Conservation (phyloP, 2,797 vertebrate species). For the Helostoma temminkii region DNA sequence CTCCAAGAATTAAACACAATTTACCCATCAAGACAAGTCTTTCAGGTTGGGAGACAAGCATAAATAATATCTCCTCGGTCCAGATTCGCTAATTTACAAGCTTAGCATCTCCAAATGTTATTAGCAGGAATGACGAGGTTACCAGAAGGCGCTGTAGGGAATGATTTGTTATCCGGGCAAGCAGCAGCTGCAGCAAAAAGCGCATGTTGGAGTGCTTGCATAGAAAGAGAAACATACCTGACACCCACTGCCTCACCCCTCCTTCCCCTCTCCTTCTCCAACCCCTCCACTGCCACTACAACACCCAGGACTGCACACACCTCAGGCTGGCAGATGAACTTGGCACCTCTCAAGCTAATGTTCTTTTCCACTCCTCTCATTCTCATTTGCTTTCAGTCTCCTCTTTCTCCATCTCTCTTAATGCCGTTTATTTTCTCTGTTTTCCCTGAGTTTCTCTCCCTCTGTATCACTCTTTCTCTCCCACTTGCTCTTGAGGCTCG, state of each 20-base stretch:
- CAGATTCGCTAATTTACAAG: conserved; percentile 89
- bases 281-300: conserved; percentile 43
- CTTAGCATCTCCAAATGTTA: conserved; percentile 90
- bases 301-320: conserved; percentile 74
- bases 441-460: conserved; percentile 53
- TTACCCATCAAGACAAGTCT: conserved; percentile 88
- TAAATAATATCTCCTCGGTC: conserved; percentile 89
- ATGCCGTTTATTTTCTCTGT: conserved; percentile 58
- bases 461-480: conserved; percentile 70
- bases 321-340: conserved; percentile 81
- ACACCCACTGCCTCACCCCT: conserved; percentile 79
- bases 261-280: conserved; percentile 25
- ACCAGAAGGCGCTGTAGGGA: conserved; percentile 86
- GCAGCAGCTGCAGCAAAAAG: conserved; percentile 75
- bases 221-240: conserved; percentile 82
- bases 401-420: conserved; percentile 63
- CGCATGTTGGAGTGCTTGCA: conserved; percentile 64
- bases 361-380: conserved; percentile 80
- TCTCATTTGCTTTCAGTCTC: conserved; percentile 71
- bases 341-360: conserved; percentile 79
- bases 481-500: conserved; percentile 79
- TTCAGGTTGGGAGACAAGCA: conserved; percentile 87
- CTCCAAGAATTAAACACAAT: conserved; percentile 89
- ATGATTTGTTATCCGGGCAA: conserved; percentile 86
- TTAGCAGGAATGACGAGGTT: conserved; percentile 86